Base-by-base conservation (phyloP, 2,888 invertebrate species). In the Drosophila mettleri region DNA sequence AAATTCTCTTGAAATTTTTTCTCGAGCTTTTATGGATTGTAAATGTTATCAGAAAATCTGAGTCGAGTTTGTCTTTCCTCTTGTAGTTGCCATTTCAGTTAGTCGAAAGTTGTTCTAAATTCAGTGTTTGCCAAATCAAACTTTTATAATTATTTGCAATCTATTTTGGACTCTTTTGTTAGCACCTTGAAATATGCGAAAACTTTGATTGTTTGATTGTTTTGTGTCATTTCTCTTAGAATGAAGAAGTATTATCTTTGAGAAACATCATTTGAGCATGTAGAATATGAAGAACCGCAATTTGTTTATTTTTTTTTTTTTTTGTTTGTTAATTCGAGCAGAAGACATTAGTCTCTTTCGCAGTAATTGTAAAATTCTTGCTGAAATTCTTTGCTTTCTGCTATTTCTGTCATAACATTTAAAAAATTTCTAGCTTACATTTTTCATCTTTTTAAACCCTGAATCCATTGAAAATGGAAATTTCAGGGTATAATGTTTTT, bases 1-100 rank as follows among this genome's bases (percentile, higher is more conserved):
- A n/a, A 27, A 27, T 34, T 43, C 18, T 33, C 24, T 22, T 38
- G n/a, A 18, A 18, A 10, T 22, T 3, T 31, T 12, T 24, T 36
- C 10, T 31, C 7, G 8, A 12, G 3, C 16, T 45, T 31, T 48
- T 22, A 54, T 43, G 54, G 33, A 9, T 51, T 51, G 22, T 60
- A 46, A 18, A 43, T 9, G 16, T 38, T 48, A 31, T 45, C 34
- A 36, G 10, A 16, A 33, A 54, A 24, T 45, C 34, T 33, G 16
- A 33, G 14, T 24, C 33, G 3, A 8, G 12, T 12, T 24, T 10
- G 14, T 22, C 22, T 16, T 18, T 4, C 10, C 24, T 5, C 18
- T 52, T 45, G 24, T 64, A 29, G 14, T 55, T 52, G n/a, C 20
- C 10, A 18, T 45, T 45, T 9, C 20, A 14, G 36, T 53, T 12